phyloP scores from a whole-genome alignment of 2,888 invertebrate species.

The Asteroscopus sphinx region DNA sequence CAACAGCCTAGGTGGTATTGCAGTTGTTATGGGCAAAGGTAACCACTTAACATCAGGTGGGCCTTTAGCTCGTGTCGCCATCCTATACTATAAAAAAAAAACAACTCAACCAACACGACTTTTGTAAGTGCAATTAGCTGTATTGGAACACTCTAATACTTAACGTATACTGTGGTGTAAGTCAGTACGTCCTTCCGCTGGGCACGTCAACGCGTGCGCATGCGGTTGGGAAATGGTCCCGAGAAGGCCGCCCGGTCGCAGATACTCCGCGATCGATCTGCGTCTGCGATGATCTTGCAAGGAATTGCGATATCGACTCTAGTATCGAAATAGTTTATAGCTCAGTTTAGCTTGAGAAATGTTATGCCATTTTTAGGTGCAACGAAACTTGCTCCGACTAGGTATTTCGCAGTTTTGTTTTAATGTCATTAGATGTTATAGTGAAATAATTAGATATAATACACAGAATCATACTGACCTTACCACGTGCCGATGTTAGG shows the following conservation, averaged over 20 bases:
- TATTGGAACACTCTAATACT: slow-evolving; percentile 31
- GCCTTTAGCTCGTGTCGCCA: no score
- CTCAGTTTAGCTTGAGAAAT: slow-evolving; percentile 52
- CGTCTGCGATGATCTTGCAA: slow-evolving; percentile 58
- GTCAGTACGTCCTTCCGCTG: slow-evolving; percentile 66
- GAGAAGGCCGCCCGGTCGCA: slow-evolving; percentile 58
- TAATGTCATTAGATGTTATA: neutral
- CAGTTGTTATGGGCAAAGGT: no score
- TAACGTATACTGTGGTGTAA: slow-evolving; percentile 37
- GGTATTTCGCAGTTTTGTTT: slow-evolving; percentile 21
- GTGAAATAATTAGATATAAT: no score
- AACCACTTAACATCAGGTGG: no score
- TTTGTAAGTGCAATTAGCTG: slow-evolving; percentile 24
- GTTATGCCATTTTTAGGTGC: slow-evolving; percentile 49
- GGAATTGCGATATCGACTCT: slow-evolving; percentile 56
- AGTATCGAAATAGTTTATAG: slow-evolving; percentile 57
- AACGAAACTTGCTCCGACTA: slow-evolving; percentile 19
- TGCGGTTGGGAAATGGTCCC: slow-evolving; percentile 50
- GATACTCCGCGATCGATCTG: slow-evolving; percentile 54
- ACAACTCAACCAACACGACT: neutral
- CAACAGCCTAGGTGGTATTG: no score
- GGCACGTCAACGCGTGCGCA: slow-evolving; percentile 51
- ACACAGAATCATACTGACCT: no score
- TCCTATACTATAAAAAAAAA: no score
- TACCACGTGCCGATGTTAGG: no score